These are phyloP conservation scores for Bombus ignitus DNA, from an alignment of 1,140 invertebrate genomes.

Conservation along the genomic window DNA sequence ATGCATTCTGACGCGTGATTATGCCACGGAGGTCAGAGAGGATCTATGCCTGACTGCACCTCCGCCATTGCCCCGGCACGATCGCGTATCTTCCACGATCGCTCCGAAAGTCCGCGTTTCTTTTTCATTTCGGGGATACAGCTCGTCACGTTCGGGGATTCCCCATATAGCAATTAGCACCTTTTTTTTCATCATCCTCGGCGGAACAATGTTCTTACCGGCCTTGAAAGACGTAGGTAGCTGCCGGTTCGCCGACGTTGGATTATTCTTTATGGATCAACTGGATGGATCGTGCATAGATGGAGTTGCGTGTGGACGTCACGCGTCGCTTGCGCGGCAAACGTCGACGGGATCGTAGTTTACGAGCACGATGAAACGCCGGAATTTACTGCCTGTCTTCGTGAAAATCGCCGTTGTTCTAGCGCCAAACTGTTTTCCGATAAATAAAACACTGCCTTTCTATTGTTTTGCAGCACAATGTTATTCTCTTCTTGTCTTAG, in stretches of 20 bases:
- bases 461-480: background rate
- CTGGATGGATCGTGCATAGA: conserved; percentile 3
- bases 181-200: conserved; percentile 5
- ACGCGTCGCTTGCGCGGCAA: conserved; percentile 32
- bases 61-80: conserved; percentile 65
- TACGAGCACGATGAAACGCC: conserved; percentile 2
- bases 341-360: conserved; percentile 11
- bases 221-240: conserved; percentile 12
- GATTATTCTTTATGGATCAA: conserved; percentile 33
- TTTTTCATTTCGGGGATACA: conserved; percentile 14
- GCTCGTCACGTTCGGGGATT: conserved; percentile 8
- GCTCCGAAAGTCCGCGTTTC: conserved; percentile 34
- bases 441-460: background rate
- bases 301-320: conserved; percentile 14
- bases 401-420: background rate
- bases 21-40: conserved; percentile 69
- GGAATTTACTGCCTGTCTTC: background rate
- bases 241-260: background rate
- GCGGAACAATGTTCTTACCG: conserved; percentile 12
- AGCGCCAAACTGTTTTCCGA: background rate
- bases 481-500: background rate
- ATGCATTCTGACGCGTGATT: conserved; percentile 71
- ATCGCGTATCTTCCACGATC: conserved; percentile 61
- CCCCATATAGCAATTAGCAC: conserved; percentile 41
- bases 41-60: conserved; percentile 70